Conservation (phyloP, 1,140 invertebrate genomes). For the Neodiprion pinetum region DNA sequence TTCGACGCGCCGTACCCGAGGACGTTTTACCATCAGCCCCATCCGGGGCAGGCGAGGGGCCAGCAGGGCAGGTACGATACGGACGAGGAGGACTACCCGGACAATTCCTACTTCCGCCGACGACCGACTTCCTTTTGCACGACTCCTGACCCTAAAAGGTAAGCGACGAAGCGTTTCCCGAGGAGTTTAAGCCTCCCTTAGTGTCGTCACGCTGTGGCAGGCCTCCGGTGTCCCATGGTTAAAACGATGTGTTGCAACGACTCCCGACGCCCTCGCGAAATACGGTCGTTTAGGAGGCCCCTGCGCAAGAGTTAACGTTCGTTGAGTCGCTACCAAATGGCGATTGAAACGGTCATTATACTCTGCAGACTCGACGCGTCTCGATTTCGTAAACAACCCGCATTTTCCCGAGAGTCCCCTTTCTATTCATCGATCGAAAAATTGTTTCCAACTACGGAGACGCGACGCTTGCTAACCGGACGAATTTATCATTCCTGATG, state of each 20-base stretch:
- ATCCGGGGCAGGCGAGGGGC: slow-evolving; percentile 48
- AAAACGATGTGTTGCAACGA: too few relatives aligned
- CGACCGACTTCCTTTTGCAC: slow-evolving; percentile 76
- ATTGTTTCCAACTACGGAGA: background rate
- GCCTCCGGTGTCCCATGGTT: background rate
- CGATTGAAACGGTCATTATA: background rate
- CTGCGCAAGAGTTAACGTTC: background rate
- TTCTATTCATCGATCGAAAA: background rate
- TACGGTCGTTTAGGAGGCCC: too few relatives aligned
- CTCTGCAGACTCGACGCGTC: background rate
- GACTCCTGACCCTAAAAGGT: slow-evolving; percentile 73
- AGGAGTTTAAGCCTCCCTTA: background rate
- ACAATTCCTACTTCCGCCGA: slow-evolving; percentile 79
- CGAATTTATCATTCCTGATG: background rate
- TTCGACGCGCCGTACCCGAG: slow-evolving; percentile 79
- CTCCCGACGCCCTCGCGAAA: too few relatives aligned
- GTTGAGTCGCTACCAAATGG: background rate
- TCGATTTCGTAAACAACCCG: background rate
- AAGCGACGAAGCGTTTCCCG: slow-evolving; percentile 9
- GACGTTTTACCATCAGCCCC: slow-evolving; percentile 59
- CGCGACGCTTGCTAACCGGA: background rate
- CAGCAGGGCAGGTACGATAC: slow-evolving; percentile 66
- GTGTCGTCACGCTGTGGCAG: background rate
- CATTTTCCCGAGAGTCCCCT: background rate
- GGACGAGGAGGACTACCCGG: slow-evolving; percentile 66